These are phyloP conservation scores for Hystrix cristata DNA, from an alignment of 2,113 vertebrate genomes.

Conservation along the genomic window DNA sequence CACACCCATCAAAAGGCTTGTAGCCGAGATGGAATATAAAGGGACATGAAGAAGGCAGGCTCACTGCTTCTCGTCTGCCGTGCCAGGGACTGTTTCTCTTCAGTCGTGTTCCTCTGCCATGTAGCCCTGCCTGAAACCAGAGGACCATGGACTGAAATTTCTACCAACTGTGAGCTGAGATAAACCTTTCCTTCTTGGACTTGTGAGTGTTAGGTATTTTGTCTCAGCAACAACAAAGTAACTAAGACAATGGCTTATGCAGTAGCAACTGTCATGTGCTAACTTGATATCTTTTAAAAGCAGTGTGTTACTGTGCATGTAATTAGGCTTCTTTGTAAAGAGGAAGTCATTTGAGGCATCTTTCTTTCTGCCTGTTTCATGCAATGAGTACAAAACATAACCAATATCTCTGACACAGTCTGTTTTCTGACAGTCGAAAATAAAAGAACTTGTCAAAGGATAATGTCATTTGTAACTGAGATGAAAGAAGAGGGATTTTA, in stretches of 20 bases:
- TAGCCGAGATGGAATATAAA: not conserved
- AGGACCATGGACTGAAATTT: not conserved
- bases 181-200: not conserved
- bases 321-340: not conserved
- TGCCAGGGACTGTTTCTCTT: not conserved
- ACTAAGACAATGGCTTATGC: not conserved
- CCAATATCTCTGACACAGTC: not conserved
- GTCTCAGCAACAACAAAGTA: not conserved
- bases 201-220: not conserved
- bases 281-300: not conserved
- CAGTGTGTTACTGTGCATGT: not conserved
- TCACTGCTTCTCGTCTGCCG: not conserved
- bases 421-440: conserved; percentile 15
- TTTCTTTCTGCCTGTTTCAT: not conserved
- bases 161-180: not conserved
- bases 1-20: not conserved
- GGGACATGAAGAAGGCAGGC: not conserved
- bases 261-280: not conserved
- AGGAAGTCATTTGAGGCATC: not conserved
- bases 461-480: not conserved
- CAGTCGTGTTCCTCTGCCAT: not conserved
- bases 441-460: not conserved
- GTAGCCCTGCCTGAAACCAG: not conserved
- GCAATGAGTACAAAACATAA: not conserved
- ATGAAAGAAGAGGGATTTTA: not conserved